phyloP scores from a whole-genome alignment of 2,113 vertebrate species.

The cattle (Bos taurus) region DNA sequence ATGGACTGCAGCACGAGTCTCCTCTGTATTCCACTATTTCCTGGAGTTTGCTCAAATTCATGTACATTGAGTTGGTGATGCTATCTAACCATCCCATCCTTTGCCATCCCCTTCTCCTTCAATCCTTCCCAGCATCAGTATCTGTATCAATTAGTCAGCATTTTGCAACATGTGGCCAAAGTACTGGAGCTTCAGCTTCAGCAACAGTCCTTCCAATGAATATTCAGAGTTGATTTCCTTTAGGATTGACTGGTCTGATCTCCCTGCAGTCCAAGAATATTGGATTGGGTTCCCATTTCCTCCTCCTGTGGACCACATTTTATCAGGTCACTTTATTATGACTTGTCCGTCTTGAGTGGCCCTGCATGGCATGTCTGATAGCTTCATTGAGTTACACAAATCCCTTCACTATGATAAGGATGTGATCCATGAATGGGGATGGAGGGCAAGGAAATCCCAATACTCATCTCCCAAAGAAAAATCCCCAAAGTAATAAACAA shows the following conservation, averaged over 20 bases:
- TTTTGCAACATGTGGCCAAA: neutral
- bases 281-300: neutral
- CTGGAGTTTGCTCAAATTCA: neutral
- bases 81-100: neutral
- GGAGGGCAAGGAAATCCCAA: neutral
- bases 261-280: neutral
- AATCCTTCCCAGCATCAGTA: neutral
- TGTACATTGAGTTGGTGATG: neutral
- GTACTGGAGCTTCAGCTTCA: neutral
- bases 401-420: neutral
- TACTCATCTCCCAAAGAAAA: neutral
- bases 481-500: neutral
- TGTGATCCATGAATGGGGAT: neutral
- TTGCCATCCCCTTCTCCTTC: neutral
- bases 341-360: neutral
- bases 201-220: neutral
- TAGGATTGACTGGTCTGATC: neutral
- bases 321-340: neutral
- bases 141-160: neutral
- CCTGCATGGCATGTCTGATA: neutral
- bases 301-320: neutral
- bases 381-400: neutral
- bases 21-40: neutral
- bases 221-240: neutral
- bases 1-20: neutral